Base-by-base conservation (phyloP, 2,888 invertebrate species). In the Tachystola acroxantha region DNA sequence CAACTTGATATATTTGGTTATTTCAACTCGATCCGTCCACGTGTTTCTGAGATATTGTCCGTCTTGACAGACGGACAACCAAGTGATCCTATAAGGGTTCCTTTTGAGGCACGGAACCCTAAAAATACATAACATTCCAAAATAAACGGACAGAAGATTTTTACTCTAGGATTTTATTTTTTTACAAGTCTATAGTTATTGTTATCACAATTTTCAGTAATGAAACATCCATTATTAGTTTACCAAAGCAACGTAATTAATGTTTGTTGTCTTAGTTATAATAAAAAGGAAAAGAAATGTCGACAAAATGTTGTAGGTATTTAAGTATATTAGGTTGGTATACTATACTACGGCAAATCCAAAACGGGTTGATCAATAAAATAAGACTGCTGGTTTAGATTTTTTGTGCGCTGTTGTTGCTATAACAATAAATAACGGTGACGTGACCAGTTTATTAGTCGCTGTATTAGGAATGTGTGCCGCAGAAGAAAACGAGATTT, bases 361-460 rank as follows among this genome's bases (percentile, higher is more conserved):
- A 57, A 65, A 59, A 65, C 50, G 51, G 59, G 54, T 64, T 50
- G 53, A 57, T 48, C 57, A 60, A 51, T 69, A 65, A 73, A 74
- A 68, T 64, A 63, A 60, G 65, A 62, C 63, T 55, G 57, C 52
- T 51, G 54, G 50, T 55, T 58, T 54, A 56, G 64, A 61, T 69
- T 71, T 73, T 66, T 74, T 72, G 64, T 70, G 70, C 64, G 66
- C 64, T 71, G 65, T 67, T 72, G 64, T 72, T 71, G 68, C 76
- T 62, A 74, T 73, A 78, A 77, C 74, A 77, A 82, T 81, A 82
- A 82, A 82, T 81, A 80, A 80, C 60, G 62, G 57, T 72, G 73
- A 81, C 84, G 81, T 81, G 82, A 82, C 80, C 73, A 45, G 84
- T 68, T 75, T 85, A 77, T 81, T 82, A 80, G 76, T 77, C 44